Evolutionary conservation across 2,797 vertebrate genomes (phyloP).

Genomic region (Dicrostonyx torquatus): DNA sequence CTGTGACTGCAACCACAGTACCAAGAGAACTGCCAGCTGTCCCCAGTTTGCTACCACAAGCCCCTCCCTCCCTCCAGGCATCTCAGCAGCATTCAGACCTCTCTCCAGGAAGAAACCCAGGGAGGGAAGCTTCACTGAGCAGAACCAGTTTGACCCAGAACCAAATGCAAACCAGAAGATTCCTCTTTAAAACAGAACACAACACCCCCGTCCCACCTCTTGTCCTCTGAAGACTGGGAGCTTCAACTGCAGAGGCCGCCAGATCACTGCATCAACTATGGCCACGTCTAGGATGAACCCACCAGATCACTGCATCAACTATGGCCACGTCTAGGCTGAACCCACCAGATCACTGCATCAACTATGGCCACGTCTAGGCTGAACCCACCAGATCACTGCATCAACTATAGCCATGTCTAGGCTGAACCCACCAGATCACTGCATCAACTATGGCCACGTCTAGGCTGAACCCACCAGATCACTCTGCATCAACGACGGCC

Average conservation of each 20-base stretch:
- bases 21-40: neutral
- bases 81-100: neutral
- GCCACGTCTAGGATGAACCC: neutral
- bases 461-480: neutral
- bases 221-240: accelerated
- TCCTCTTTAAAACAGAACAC: neutral
- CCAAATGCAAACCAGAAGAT: neutral
- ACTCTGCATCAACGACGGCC: neutral
- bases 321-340: neutral
- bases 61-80: neutral
- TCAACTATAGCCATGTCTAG: accelerated
- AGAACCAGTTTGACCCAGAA: neutral
- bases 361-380: accelerated
- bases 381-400: neutral
- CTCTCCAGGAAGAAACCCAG: neutral
- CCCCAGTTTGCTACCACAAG: neutral
- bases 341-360: neutral
- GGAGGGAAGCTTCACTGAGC: neutral
- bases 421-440: neutral
- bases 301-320: neutral
- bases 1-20: neutral
- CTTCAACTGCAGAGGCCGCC: neutral
- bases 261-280: neutral
- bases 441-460: accelerated
- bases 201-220: neutral